phyloP scores from a whole-genome alignment of 2,113 vertebrate genomes.

The Ploceus nigricollis region DNA sequence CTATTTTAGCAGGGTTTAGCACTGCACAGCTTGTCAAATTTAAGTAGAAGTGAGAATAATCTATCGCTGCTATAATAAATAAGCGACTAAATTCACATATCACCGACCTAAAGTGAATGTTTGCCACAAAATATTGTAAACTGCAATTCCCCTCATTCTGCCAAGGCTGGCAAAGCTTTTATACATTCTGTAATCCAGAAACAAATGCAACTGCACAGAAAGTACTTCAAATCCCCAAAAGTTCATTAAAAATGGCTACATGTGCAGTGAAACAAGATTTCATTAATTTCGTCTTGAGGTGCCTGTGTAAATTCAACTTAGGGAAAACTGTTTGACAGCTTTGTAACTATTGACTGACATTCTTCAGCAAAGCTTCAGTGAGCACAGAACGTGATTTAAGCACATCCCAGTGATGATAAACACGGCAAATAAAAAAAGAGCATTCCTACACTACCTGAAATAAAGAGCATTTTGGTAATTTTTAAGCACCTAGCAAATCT shows the following conservation, averaged over 20 bases:
- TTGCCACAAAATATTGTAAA: background rate
- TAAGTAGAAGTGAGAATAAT: slow-evolving; percentile 50
- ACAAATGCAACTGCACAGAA: background rate
- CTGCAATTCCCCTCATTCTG: background rate
- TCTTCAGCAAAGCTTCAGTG: slow-evolving; percentile 29
- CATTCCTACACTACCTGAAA: background rate
- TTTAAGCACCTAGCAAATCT: background rate
- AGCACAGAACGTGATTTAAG: background rate
- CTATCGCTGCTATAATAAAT: slow-evolving; percentile 38
- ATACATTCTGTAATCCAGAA: background rate
- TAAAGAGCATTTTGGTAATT: background rate
- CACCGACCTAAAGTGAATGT: background rate
- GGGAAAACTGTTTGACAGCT: slow-evolving; percentile 43
- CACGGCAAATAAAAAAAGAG: background rate
- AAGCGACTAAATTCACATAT: background rate
- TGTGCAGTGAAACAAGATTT: slow-evolving; percentile 39
- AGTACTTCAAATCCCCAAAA: background rate
- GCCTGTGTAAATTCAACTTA: slow-evolving; percentile 32
- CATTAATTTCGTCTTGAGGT: slow-evolving; percentile 45
- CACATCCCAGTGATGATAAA: background rate
- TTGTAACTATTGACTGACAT: slow-evolving; percentile 60
- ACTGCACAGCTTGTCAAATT: slow-evolving; percentile 66
- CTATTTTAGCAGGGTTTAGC: slow-evolving; percentile 74
- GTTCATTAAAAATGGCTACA: slow-evolving; percentile 25
- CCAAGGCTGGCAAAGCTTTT: background rate